These are phyloP conservation scores for Heliconius cydno DNA, from an alignment of 2,888 invertebrate genomes.

Conservation along the genomic window DNA sequence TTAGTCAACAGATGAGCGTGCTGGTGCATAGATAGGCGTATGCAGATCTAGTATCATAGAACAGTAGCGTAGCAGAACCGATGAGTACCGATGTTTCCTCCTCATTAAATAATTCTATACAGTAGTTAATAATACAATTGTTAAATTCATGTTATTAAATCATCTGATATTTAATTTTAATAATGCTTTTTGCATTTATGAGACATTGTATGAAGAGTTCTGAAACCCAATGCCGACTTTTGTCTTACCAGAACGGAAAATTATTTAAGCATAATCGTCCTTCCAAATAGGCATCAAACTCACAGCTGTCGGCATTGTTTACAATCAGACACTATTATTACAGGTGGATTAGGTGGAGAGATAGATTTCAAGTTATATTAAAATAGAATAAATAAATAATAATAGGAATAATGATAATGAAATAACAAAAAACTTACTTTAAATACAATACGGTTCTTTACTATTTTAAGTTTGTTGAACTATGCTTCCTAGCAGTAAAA, in stretches of 20 bases:
- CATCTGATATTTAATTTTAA: no score
- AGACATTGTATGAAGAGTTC: no score
- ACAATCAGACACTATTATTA: not conserved
- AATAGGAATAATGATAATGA: slow-evolving; percentile 55
- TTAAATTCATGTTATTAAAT: no score
- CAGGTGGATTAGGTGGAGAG: not conserved
- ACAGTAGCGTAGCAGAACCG: not conserved
- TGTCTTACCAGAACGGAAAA: not conserved
- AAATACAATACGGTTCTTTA: slow-evolving; percentile 71
- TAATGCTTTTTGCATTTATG: no score
- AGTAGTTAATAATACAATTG: no score
- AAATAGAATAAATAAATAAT: slow-evolving; percentile 57
- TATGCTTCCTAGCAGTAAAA: slow-evolving; percentile 68
- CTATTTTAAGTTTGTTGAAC: slow-evolving; percentile 76
- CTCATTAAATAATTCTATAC: not conserved
- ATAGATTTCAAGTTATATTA: slow-evolving; percentile 1
- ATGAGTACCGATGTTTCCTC: not conserved
- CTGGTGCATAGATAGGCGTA: slow-evolving; percentile 40
- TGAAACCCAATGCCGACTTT: not conserved
- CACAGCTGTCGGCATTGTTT: not conserved
- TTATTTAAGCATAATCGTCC: not conserved
- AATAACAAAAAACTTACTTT: slow-evolving; percentile 64
- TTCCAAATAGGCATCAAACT: not conserved
- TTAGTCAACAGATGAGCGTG: slow-evolving; percentile 46
- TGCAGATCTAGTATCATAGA: not conserved